Evolutionary conservation across 2,888 invertebrate genomes (phyloP).

Genomic region (Pristionchus japonicus): DNA sequence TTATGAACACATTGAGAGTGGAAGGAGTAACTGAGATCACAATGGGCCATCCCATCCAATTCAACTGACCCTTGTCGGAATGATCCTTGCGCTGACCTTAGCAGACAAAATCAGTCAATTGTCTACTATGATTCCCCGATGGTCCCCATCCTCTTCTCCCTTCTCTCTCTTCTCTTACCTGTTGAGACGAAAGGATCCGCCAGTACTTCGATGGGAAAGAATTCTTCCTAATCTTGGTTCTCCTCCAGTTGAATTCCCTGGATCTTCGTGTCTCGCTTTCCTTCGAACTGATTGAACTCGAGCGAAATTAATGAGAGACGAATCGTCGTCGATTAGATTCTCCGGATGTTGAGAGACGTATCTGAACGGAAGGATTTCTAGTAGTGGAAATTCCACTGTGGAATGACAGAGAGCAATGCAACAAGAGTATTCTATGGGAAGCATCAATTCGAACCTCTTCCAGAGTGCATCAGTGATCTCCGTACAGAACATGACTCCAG

Average conservation of each 20-base stretch:
- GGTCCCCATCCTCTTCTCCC: neutral
- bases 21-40: neutral
- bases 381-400: neutral
- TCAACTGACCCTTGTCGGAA: constrained; percentile 39
- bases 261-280: constrained; percentile 55
- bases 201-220: constrained; percentile 61
- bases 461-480: constrained; percentile 74
- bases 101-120: neutral
- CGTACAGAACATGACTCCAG: constrained; percentile 75
- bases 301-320: constrained; percentile 72
- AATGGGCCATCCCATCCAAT: neutral
- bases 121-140: neutral
- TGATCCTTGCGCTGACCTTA: constrained; percentile 38
- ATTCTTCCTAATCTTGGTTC: constrained; percentile 62
- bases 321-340: constrained; percentile 74
- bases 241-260: constrained; percentile 58
- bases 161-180: constrained; percentile 45
- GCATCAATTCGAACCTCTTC: constrained; percentile 52
- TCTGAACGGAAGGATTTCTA: constrained; percentile 19
- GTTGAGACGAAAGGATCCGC: constrained; percentile 71
- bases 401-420: neutral
- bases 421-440: neutral
- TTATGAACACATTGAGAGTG: neutral
- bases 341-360: constrained; percentile 72
- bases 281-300: constrained; percentile 66